Evolutionary conservation across 2,797 vertebrate species (phyloP).

Genomic region (Borostomias antarcticus): DNA sequence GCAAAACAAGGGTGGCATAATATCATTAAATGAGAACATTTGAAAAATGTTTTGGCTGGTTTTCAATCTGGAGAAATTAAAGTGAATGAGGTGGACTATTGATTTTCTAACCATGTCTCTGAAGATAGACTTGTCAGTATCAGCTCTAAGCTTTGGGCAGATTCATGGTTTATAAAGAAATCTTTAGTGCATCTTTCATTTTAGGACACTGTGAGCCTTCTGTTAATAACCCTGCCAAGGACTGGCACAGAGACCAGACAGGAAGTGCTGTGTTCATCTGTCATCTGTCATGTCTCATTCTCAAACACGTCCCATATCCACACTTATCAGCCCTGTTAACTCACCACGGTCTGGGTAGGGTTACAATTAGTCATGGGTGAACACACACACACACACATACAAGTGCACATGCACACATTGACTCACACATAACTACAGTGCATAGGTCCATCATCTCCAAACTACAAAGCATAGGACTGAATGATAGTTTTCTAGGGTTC

Average conservation of each 20-base stretch:
- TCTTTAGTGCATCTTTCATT: conserved; percentile 27
- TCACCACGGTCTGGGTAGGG: conserved; percentile 28
- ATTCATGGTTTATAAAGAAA: conserved; percentile 21
- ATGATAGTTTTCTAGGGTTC: neutral
- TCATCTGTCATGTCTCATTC: conserved; percentile 53
- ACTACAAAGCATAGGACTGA: neutral
- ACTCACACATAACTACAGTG: neutral
- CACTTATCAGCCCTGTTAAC: conserved; percentile 39
- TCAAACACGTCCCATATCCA: conserved; percentile 39
- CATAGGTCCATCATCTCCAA: neutral
- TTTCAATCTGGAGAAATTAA: conserved; percentile 10
- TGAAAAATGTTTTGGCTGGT: neutral
- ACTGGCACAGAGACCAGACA: conserved; percentile 31
- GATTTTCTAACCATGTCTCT: conserved; percentile 6
- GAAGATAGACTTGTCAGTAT: conserved; percentile 1
- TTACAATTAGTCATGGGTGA: conserved; percentile 64
- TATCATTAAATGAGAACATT: neutral
- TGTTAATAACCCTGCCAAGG: conserved; percentile 25
- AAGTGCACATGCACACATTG: conserved; percentile 1
- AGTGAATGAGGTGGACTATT: conserved; percentile 4
- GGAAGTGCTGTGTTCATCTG: conserved; percentile 34
- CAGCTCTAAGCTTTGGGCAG: neutral
- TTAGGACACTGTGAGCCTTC: conserved; percentile 12
- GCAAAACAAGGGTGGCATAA: conserved; percentile 15
- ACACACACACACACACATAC: neutral